Evolutionary conservation across 2,888 invertebrate species (phyloP), one percentile per base, ranked within the genome.

Genomic region (Sylvicola cinctus): DNA sequence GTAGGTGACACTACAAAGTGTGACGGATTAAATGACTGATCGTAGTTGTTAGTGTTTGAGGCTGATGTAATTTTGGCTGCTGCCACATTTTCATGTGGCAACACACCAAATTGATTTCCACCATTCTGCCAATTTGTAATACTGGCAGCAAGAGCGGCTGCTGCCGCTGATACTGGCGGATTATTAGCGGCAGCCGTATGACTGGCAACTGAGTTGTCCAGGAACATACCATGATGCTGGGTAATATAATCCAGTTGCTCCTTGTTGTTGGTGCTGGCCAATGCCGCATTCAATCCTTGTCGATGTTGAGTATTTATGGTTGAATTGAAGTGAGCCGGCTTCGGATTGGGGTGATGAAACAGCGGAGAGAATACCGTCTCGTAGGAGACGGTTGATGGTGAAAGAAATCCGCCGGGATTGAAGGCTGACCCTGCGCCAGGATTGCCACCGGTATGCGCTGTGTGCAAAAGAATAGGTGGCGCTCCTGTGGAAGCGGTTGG

Each of bases 331-430:
- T 74, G 74, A 41, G 75, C 72, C 45, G 75, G 75, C 54, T 77
- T 77, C 10, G 74, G 67, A 43, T 70, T 73, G 35, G 74, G 70
- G 62, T 77, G 79, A 54, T 81, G 81, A 58, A 83, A 81, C 41
- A 83, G 58, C 40, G 83, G 81, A 43, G 77, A 73, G 52, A 84
- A 83, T 37, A 83, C 79, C 44, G 75, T 68, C 54, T 83, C 83
- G 56, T 83, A 84, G 45, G 73, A 73, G 39, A 78, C 78, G 27
- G 77, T 67, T 38, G 77, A 71, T 32, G 77, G 74, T 31, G 79
- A 72, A 29, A 81, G 60, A 52, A 80, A 80, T 43, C 74, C 70
- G 44, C 73, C 73, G 32, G 76, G 71, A 50, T 70, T 71, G 49
- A 71, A 71, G 2, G 70, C 68, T 38, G 74, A 69, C 39, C 72